Evolutionary conservation across 2,888 invertebrate genomes (phyloP).

Genomic region (Drosophila lutescens): DNA sequence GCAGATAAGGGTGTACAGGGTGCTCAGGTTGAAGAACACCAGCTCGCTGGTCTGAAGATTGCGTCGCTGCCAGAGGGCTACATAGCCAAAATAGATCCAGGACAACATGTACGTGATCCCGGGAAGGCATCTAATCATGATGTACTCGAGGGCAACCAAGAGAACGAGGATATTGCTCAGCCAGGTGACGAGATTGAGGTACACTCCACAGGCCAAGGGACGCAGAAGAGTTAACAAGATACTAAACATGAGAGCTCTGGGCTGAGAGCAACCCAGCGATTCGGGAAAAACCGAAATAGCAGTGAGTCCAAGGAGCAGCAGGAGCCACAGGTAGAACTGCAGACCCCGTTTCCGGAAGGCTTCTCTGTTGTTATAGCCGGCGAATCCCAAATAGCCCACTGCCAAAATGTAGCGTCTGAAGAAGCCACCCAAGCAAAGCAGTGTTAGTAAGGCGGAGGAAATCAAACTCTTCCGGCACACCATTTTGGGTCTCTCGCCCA

Average conservation of each 20-base stretch:
- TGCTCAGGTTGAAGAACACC: conserved; percentile 86
- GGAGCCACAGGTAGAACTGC: conserved; percentile 84
- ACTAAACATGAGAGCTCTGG: conserved; percentile 58
- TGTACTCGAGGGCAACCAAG: conserved; percentile 55
- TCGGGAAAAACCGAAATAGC: conserved; percentile 91
- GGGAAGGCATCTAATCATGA: conserved; percentile 69
- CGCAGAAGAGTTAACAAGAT: conserved; percentile 53
- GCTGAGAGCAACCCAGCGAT: conserved; percentile 64
- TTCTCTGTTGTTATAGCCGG: conserved; percentile 52
- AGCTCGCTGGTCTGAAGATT: conserved; percentile 84
- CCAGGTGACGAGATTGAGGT: conserved; percentile 37
- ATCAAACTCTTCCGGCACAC: conserved; percentile 53
- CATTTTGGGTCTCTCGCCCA: not conserved
- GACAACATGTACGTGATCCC: conserved; percentile 86
- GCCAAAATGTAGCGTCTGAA: conserved; percentile 66
- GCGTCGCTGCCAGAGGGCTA: conserved; percentile 45
- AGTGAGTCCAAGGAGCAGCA: conserved; percentile 86
- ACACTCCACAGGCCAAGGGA: conserved; percentile 50
- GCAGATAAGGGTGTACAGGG: conserved; percentile 88
- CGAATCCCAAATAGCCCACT: conserved; percentile 68
- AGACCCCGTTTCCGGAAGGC: conserved; percentile 51
- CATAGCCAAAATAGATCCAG: conserved; percentile 85
- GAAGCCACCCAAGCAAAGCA: conserved; percentile 61
- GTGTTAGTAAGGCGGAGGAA: conserved; percentile 73
- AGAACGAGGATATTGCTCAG: conserved; percentile 54